Percentiles rank a stretch among this genome's conserved stretches.
Evolutionary conservation across 2,797 vertebrate genomes (phyloP).

Genomic region (Brotula barbata): DNA sequence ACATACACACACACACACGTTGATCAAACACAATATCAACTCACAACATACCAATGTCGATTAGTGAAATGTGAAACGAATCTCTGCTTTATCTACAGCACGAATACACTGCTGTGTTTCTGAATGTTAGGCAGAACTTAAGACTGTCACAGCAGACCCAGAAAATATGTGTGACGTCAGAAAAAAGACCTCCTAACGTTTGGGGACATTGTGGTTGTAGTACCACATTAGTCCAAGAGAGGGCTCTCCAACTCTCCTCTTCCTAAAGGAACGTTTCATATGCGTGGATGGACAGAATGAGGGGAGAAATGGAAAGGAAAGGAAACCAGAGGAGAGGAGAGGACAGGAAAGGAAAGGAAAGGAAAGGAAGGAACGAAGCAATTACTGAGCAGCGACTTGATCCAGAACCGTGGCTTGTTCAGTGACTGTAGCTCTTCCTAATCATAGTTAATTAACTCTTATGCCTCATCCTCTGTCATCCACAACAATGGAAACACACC

Average conservation of each 20-base stretch:
- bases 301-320: constrained; percentile 17
- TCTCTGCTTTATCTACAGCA: background rate
- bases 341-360: constrained; percentile 38
- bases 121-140: background rate
- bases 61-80: constrained; percentile 3
- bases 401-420: constrained; percentile 59
- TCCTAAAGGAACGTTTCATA: constrained; percentile 2
- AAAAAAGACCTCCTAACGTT: background rate
- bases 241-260: constrained; percentile 62
- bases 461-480: constrained; percentile 72
- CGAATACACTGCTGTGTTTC: background rate
- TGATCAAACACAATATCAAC: constrained; percentile 20
- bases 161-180: no score
- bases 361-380: constrained; percentile 53
- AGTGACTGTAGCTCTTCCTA: constrained; percentile 63
- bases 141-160: background rate
- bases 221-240: constrained; percentile 50
- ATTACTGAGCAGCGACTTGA: constrained; percentile 57
- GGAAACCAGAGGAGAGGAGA: constrained; percentile 5
- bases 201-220: background rate
- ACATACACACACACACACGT: constrained; percentile 3
- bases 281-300: constrained; percentile 34
- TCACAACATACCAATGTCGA: constrained; percentile 7
- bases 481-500: constrained; percentile 73
- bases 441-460: constrained; percentile 77